These are phyloP conservation scores for Orgyia antiqua DNA, from an alignment of 2,888 invertebrate genomes.

Conservation along the genomic window DNA sequence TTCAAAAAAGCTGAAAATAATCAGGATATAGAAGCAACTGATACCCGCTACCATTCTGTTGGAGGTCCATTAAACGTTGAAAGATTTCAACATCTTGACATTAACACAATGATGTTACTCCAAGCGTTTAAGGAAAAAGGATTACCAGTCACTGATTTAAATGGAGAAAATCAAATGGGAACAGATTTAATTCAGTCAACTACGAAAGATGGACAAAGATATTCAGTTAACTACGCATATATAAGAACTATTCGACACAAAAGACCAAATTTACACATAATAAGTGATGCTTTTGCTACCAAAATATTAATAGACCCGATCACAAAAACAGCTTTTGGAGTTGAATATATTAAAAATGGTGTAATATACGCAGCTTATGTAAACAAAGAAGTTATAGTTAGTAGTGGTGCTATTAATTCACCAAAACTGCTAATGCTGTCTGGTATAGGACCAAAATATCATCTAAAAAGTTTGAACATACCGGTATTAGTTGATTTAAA, in stretches of 20 bases:
- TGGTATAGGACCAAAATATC: slow-evolving; percentile 80
- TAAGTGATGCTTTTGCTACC: slow-evolving; percentile 72
- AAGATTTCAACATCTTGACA: slow-evolving; percentile 79
- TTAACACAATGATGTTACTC: slow-evolving; percentile 74
- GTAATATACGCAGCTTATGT: slow-evolving; percentile 60
- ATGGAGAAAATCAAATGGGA: slow-evolving; percentile 77
- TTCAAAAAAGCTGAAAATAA: slow-evolving; percentile 83
- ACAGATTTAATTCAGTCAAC: slow-evolving; percentile 81
- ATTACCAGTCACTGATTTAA: slow-evolving; percentile 77
- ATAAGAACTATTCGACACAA: slow-evolving; percentile 80
- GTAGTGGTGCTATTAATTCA: slow-evolving; percentile 79
- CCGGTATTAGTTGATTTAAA: slow-evolving; percentile 80
- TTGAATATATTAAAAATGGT: slow-evolving; percentile 58
- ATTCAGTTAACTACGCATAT: slow-evolving; percentile 81
- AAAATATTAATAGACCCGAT: slow-evolving; percentile 79
- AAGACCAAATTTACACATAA: slow-evolving; percentile 69
- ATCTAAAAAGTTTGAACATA: slow-evolving; percentile 69
- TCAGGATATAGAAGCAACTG: slow-evolving; percentile 70
- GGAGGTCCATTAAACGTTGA: slow-evolving; percentile 82
- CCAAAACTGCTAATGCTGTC: slow-evolving; percentile 82
- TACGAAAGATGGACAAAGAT: slow-evolving; percentile 76
- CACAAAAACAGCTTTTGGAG: slow-evolving; percentile 64
- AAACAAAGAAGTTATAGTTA: slow-evolving; percentile 80
- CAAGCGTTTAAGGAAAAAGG: slow-evolving; percentile 81
- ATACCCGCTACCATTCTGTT: slow-evolving; percentile 76